These are phyloP conservation scores for Hystrix brachyura DNA, from an alignment of 2,113 vertebrate genomes.

Conservation along the genomic window DNA sequence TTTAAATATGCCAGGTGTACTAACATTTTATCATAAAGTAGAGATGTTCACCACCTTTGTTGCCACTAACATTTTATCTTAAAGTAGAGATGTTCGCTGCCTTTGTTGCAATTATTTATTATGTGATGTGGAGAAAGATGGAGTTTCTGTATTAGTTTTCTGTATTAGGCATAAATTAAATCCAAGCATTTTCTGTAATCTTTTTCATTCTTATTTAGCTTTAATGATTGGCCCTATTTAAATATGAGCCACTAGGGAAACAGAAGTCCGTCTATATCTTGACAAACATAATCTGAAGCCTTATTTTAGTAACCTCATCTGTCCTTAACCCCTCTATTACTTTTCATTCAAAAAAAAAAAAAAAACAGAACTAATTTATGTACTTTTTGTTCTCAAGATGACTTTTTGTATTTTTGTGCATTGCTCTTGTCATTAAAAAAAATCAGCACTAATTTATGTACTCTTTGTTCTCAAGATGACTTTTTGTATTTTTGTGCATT, in stretches of 20 bases:
- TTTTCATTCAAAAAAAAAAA: conserved; percentile 12
- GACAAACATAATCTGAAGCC: background rate
- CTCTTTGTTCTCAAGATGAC: background rate
- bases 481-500: conserved; percentile 4
- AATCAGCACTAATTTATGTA: conserved; percentile 15
- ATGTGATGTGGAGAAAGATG: conserved; percentile 50
- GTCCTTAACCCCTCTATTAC: background rate
- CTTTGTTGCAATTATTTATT: conserved; percentile 56
- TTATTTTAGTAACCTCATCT: conserved; percentile 53
- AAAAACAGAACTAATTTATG: conserved; percentile 5
- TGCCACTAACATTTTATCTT: background rate
- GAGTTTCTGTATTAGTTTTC: too few species aligned
- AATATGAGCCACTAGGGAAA: background rate
- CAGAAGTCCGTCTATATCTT: background rate
- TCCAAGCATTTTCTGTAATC: conserved; percentile 18
- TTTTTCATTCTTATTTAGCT: conserved; percentile 6
- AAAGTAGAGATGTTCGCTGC: background rate
- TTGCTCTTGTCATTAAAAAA: background rate
- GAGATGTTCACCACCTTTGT: too few species aligned
- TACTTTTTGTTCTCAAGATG: background rate
- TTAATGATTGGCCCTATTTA: conserved; percentile 48
- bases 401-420: background rate
- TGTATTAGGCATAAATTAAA: conserved; percentile 65
- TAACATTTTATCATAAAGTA: background rate
- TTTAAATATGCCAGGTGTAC: conserved; percentile 22